Base-by-base conservation (phyloP, 2,888 invertebrate genomes). In the Amiota mariae region DNA sequence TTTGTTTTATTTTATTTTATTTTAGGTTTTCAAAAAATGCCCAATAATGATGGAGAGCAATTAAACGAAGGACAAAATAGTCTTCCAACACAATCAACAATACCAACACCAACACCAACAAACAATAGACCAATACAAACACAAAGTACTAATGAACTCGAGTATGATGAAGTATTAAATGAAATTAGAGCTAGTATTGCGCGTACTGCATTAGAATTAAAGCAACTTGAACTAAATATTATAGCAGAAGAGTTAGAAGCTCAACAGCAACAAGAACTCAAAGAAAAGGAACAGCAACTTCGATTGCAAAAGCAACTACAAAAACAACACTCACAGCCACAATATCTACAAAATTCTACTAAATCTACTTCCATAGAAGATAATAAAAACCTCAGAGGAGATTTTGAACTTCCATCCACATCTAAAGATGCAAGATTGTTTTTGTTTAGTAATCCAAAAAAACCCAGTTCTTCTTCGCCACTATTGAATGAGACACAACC, bases 1-100 rank as follows among this genome's bases (percentile, higher is more conserved):
- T 13, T 48, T 68, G 36, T 54, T 24, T 54, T 51, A 11, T 9
- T 15, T 63, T 63, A 13, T 10, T 49, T 66, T 20, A 3, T 66
- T 64, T 6, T 15, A 72, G 72, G 72, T 66, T 56, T 66, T 57
- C 72, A 72, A 89, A 90, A 90, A 87, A 90, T 90, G 90, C 89
- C 82, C 85, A 89, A 87, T 88, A 85, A 88, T 88, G 88, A 84
- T 81, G 85, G 81, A 85, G 81, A 81, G 80, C 85, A 84, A 85
- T 80, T 83, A 78, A 86, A 85, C 82, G 87, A 88, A 85, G 88
- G 88, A 85, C 85, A 84, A 82, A 81, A 79, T 81, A 79, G 86
- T 85, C 89, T 89, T 89, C 89, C 88, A 81, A 67, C 71, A 64
- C 71, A 61, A 76, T 57, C 74, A 49, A 75, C 8, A 73, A 76